Evolutionary conservation across 2,797 vertebrate genomes (phyloP).

Genomic region (Buphagus erythrorhynchus): DNA sequence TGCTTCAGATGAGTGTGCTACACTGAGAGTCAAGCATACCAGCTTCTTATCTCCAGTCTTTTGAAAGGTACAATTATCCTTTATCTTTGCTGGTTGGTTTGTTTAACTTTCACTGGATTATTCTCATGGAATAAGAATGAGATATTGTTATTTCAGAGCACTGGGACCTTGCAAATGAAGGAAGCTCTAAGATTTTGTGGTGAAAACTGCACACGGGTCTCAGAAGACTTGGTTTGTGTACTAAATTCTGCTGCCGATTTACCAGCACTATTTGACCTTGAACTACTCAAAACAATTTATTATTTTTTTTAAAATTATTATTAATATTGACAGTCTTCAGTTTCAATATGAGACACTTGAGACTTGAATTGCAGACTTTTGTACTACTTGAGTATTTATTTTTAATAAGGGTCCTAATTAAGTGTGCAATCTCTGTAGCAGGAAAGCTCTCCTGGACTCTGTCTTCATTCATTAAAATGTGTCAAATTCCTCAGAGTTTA

Average conservation of each 20-base stretch:
- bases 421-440: slow-evolving; percentile 33
- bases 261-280: neutral
- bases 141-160: neutral
- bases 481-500: slow-evolving; percentile 65
- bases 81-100: slow-evolving; percentile 1
- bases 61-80: neutral
- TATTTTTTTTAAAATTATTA: neutral
- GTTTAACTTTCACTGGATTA: slow-evolving; percentile 25
- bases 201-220: neutral
- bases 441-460: slow-evolving; percentile 63
- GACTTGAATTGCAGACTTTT: slow-evolving; percentile 2
- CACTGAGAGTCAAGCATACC: neutral
- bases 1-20: neutral
- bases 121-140: slow-evolving; percentile 34
- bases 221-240: neutral
- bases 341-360: neutral
- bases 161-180: neutral
- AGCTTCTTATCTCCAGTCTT: neutral
- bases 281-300: neutral
- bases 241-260: neutral
- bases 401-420: slow-evolving; percentile 67
- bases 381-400: slow-evolving; percentile 37
- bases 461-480: slow-evolving; percentile 66
- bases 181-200: slow-evolving; percentile 11
- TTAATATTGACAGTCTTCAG: neutral